phyloP scores from a whole-genome alignment of 2,888 invertebrate species.

The Cryptus armator region DNA sequence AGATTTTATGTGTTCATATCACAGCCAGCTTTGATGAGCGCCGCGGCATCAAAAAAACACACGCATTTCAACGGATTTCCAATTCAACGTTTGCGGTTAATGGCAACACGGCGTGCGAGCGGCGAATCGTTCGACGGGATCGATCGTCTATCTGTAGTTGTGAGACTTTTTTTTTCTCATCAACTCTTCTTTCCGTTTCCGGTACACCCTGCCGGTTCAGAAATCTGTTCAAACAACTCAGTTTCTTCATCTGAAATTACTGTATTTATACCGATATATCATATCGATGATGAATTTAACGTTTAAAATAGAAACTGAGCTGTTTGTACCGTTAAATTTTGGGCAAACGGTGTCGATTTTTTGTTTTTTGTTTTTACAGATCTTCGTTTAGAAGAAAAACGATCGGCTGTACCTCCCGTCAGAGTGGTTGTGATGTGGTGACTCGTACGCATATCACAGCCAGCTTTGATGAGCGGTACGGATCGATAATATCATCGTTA shows the following conservation, averaged over 20 bases:
- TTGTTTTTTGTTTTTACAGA: background rate
- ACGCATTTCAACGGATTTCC: conserved; percentile 42
- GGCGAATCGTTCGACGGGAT: conserved; percentile 16
- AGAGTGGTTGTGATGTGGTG: conserved; percentile 95
- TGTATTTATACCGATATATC: background rate
- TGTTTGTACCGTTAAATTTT: background rate
- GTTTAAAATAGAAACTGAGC: background rate
- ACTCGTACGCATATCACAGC: conserved; percentile 95
- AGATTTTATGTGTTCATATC: conserved; percentile 90
- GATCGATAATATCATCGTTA: conserved; percentile 75
- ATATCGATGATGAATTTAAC: background rate
- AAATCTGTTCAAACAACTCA: conserved; percentile 24
- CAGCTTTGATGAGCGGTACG: conserved; percentile 97
- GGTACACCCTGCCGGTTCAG: conserved; percentile 40
- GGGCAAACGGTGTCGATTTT: background rate
- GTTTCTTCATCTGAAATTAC: conserved; percentile 10
- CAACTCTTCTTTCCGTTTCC: conserved; percentile 47
- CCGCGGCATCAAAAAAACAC: conserved; percentile 82
- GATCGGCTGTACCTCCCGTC: conserved; percentile 88
- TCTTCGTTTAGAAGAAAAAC: conserved; percentile 11
- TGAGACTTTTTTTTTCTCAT: conserved; percentile 7
- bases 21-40: conserved; percentile 99
- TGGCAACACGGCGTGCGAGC: background rate
- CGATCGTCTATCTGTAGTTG: background rate
- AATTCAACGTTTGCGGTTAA: conserved; percentile 28